phyloP scores from a whole-genome alignment of 2,113 vertebrate species.

The sheep (Ovis aries) region DNA sequence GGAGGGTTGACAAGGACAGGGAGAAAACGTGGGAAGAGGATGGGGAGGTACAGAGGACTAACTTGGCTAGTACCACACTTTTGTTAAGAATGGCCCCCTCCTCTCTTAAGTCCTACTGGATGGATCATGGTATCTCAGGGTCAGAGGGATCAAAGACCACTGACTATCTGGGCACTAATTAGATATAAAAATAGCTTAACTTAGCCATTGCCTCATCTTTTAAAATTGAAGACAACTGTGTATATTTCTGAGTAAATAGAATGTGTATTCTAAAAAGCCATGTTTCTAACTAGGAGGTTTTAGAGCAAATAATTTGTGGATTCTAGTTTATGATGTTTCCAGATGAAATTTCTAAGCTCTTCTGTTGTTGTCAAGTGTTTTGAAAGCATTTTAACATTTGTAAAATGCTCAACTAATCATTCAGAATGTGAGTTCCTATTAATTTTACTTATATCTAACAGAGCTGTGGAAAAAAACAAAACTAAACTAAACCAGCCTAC shows the following conservation, averaged over 20 bases:
- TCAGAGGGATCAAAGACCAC: neutral
- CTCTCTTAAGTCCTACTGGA: neutral
- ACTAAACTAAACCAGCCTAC: neutral
- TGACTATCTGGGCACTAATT: neutral
- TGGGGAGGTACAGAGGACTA: neutral
- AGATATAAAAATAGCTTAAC: neutral
- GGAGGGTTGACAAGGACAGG: neutral
- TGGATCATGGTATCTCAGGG: neutral
- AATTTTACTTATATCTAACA: neutral
- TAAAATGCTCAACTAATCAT: neutral
- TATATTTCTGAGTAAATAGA: neutral
- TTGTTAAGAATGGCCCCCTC: neutral
- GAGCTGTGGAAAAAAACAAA: neutral
- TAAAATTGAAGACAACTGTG: neutral
- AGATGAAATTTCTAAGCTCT: conserved; percentile 1
- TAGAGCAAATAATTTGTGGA: neutral
- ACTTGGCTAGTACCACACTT: neutral
- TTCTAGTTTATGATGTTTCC: neutral
- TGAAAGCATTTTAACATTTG: conserved; percentile 1
- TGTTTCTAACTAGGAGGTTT: neutral
- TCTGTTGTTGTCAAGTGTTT: neutral
- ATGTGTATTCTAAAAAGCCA: neutral
- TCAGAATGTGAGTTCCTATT: neutral
- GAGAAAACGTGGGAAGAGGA: neutral
- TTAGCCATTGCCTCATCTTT: neutral